phyloP scores from a whole-genome alignment of 2,113 vertebrate species.

The Acrocephalus arundinaceus region DNA sequence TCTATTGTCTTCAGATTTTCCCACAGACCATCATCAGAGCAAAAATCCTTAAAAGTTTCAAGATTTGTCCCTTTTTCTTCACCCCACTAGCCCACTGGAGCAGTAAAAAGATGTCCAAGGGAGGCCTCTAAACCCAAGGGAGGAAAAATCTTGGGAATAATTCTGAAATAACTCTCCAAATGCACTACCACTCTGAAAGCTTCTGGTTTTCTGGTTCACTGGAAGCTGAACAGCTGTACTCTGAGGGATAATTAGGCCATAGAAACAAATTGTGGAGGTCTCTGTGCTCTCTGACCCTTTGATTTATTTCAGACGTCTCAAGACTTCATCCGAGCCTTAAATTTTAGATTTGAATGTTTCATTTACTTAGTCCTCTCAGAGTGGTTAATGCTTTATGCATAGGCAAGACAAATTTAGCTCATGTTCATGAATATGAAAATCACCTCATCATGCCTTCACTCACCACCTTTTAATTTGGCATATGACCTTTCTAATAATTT shows the following conservation, averaged over 20 bases:
- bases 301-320: neutral
- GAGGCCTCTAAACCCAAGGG: neutral
- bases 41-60: neutral
- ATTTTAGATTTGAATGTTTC: neutral
- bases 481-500: neutral
- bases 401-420: neutral
- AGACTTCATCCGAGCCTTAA: neutral
- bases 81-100: neutral
- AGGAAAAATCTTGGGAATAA: neutral
- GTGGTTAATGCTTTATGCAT: neutral
- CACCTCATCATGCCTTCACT: neutral
- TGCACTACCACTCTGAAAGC: neutral
- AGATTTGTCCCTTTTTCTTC: neutral
- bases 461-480: conserved; percentile 9
- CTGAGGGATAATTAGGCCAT: neutral
- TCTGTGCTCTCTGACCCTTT: neutral
- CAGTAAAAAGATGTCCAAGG: neutral
- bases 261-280: neutral
- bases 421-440: neutral
- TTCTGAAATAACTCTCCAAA: neutral
- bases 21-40: neutral
- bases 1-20: conserved; percentile 1
- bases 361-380: neutral
- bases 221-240: neutral
- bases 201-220: neutral